Evolutionary conservation across 2,797 vertebrate species (phyloP), one percentile per base, ranked within the genome.

Genomic region (Anniella stebbinsi): DNA sequence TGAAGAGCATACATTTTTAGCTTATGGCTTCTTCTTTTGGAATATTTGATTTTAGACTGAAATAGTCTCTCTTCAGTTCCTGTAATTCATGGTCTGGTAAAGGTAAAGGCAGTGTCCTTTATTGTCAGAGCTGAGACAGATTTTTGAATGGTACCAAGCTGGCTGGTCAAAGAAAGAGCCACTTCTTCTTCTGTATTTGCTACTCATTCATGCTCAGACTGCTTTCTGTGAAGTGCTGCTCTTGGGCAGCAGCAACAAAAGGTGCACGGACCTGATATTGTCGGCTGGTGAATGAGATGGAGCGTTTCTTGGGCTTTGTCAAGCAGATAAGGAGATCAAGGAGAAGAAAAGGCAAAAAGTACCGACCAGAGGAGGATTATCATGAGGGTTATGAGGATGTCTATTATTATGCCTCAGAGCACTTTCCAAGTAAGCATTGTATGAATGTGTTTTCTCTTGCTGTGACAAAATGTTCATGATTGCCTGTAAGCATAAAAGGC

Each of bases 361-460:
- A 99, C 96, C 98, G 98, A 38, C 98, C 99, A 0, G 99, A 99
- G 95, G 99, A 99, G 96, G 99, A 99, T 96, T 99, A 99, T 97
- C 99, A 99, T 17, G 99, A 99, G 96, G 99, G 99, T 82, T 99
- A 99, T 9, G 99, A 99, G 97, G 99, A 99, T 93, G 98, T 99
- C 94, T 99, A 99, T 97, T 99, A 99, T 97, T 99, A 99, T 41
- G 97, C 98, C 63, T 98, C 98, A 0, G 98, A 99, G 96, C 98
- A 99, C 98, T 98, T 99, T 97, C 97, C 98, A 97, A 98, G 99
- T 99, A 97, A 98, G 98, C 97, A 91, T 87, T 78, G 41, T 86
- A 48, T 92, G 92, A 89, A 87, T 90, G 4, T 94, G 66, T 93
- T 93, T 90, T 76, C 10, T 78, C 91, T 57, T 87, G 54, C 90